Base-by-base conservation (phyloP, 2,888 invertebrate genomes). In the Aspidiotus destructor region DNA sequence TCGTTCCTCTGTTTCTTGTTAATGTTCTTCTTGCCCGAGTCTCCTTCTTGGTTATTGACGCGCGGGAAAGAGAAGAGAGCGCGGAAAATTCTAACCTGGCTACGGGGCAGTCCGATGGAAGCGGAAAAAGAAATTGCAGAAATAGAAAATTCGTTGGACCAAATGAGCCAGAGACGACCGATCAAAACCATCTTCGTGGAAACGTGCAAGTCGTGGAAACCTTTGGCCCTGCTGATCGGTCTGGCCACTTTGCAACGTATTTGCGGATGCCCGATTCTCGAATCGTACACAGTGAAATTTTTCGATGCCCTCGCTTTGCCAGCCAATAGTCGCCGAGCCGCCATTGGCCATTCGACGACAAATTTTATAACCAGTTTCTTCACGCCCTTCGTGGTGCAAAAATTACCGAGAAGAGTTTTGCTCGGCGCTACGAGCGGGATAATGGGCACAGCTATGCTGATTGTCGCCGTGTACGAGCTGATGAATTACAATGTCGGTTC, bases 11-110 rank as follows among this genome's bases (percentile, higher is more conserved):
- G 69, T 8, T 62, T 57, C 54, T 13, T 58, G 10, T 28, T 68
- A 8, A 42, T 71, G 11, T 70, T 69, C 64, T 10, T 68, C 2
- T 10, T 71, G 13, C 71, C 71, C 13, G 71, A 71, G 52, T 52
- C 71, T 17, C 70, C 70, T 0, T 13, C 57, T 41, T 71, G 71
- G 71, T 57, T 71, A n/a, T 53, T 69, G 42, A 13, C 57, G 13
- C 41, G 48, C 8, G 71, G 70, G 1, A 67, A 60, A 8, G n/a
- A 10, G 2, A 44, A 13, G 16, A 65, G 69, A 42, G 71, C 71
- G 11, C 52, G 28, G 1, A 54, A 62, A 16, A 62, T 69, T 13
- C 57, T 69, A n/a, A 62, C 62, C 40, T 61, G 61, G 61, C 41
- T 69, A 9, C 69, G 69, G 1, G 61, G 61, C 54, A 62, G 41